Evolutionary conservation across 2,888 invertebrate species (phyloP).

Genomic region (Hypsopygia costalis): DNA sequence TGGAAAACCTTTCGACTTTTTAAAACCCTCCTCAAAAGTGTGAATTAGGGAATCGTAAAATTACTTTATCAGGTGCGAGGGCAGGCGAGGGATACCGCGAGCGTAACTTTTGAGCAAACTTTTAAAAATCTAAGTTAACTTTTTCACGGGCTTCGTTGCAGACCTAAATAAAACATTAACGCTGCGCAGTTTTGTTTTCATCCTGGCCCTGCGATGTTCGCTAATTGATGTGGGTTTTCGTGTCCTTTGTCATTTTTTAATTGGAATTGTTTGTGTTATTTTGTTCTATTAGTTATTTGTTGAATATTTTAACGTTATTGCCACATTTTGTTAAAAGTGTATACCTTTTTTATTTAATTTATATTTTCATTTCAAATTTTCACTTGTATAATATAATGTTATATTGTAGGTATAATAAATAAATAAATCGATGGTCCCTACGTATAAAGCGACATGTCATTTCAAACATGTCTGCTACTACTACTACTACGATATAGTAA

Average conservation of each 20-base stretch:
- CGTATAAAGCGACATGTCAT: no score
- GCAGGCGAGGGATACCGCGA: slow-evolving; percentile 55
- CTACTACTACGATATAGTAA: no score
- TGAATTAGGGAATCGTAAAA: slow-evolving; percentile 73
- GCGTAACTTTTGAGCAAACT: slow-evolving; percentile 64
- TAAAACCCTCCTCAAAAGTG: slow-evolving; percentile 73
- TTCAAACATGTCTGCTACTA: no score
- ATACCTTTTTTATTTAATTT: no score
- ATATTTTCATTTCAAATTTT: no score
- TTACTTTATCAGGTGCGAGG: slow-evolving; percentile 73
- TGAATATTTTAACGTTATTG: slow-evolving; percentile 6
- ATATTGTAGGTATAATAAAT: no score
- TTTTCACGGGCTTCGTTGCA: slow-evolving; percentile 39
- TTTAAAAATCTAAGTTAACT: slow-evolving; percentile 78
- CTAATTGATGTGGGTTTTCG: slow-evolving; percentile 70
- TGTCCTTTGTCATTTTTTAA: slow-evolving; percentile 43
- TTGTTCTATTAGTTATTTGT: neutral
- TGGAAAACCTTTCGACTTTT: slow-evolving; percentile 58
- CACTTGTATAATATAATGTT: no score
- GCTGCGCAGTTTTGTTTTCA: slow-evolving; percentile 38
- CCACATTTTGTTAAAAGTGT: no score
- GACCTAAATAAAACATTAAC: slow-evolving; percentile 69
- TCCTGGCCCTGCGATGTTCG: slow-evolving; percentile 38
- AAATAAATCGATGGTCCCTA: no score
- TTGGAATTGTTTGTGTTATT: slow-evolving; percentile 33